Evolutionary conservation across 2,113 vertebrate species (phyloP), one percentile per base, ranked within the genome.

Genomic region (Ctenodactylus gundi): DNA sequence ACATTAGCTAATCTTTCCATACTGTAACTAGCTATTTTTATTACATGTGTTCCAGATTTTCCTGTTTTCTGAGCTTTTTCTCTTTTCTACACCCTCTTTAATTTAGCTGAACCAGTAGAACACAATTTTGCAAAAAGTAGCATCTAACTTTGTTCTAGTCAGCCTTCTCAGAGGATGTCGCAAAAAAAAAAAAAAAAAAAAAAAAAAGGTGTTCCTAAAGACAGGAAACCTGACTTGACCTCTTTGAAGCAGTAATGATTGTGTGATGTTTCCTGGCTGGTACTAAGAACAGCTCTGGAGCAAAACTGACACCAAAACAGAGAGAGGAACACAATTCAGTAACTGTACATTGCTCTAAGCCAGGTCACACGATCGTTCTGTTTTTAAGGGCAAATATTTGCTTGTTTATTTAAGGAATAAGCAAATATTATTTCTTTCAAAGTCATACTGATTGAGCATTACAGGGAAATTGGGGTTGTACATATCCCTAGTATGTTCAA

Each of bases 21-120:
- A 92, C 62, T 88, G 93, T 93, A 85, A 72, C 84, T 58, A 39
- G 96, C 90, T 97, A 96, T 97, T 97, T 97, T 95, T 96, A 87
- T 92, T 67, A 60, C 5, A 46, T 25, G 39, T 76, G 95, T 58
- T 93, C 94, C 60, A 91, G 82, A 95, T 93, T 96, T 81, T 65
- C 65, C 85, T 67, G 29, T 92, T 85, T 92, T 92, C 68, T 82
- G 49, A 77, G 91, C 18, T 89, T 41, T 68, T 85, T 81, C 75
- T 67, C 39, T 83, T 84, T 68, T 72, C 93, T 90, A 29, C 53
- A 15, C 25, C 73, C 57, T 94, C 81, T 91, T 91, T 65, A 36
- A 85, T 88, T 44, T 64, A 90, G 55, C 88, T 76, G 75, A 62
- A 95, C n/a, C 57, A 36, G 62, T 0, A 75, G 83, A 87, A 53